Evolutionary conservation across 2,113 vertebrate species (phyloP).

Genomic region (Symphodus melops): DNA sequence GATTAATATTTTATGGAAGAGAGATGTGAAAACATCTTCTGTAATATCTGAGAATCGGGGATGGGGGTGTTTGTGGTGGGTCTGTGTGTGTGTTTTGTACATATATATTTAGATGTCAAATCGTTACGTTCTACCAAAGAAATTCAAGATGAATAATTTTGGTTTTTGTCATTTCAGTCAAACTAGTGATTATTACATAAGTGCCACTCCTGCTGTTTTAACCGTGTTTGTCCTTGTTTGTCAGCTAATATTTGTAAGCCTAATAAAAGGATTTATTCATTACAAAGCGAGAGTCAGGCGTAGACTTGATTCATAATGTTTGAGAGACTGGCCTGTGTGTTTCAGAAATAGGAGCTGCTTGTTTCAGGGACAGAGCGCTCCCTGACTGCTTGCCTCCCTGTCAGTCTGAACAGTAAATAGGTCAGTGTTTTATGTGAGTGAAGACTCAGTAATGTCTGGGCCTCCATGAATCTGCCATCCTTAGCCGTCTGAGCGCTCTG

Average conservation of each 20-base stretch:
- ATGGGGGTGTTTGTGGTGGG: constrained; percentile 13
- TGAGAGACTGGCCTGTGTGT: constrained; percentile 28
- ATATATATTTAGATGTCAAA: constrained; percentile 22
- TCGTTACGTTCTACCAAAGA: constrained; percentile 5
- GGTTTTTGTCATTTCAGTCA: constrained; percentile 6
- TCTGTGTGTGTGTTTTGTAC: constrained; percentile 7
- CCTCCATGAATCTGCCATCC: constrained; percentile 52
- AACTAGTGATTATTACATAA: constrained; percentile 11
- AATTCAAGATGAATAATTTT: neutral
- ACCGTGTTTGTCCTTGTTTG: neutral
- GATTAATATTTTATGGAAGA: constrained; percentile 72
- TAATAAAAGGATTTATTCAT: constrained; percentile 1
- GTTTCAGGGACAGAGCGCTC: constrained; percentile 57
- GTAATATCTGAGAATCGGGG: constrained; percentile 41
- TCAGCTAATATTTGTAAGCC: neutral
- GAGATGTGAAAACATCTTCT: constrained; percentile 68
- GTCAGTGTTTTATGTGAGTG: constrained; percentile 73
- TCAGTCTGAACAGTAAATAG: constrained; percentile 72
- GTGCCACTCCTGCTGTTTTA: constrained; percentile 2
- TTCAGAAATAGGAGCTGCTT: constrained; percentile 57
- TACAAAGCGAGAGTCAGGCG: constrained; percentile 11
- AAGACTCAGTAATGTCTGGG: constrained; percentile 62
- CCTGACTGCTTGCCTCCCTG: constrained; percentile 38
- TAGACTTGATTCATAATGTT: constrained; percentile 32
- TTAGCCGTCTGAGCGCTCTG: constrained; percentile 22